These are phyloP conservation scores for Hydrochoerus hydrochaeris DNA, from an alignment of 2,113 vertebrate species.

Conservation along the genomic window DNA sequence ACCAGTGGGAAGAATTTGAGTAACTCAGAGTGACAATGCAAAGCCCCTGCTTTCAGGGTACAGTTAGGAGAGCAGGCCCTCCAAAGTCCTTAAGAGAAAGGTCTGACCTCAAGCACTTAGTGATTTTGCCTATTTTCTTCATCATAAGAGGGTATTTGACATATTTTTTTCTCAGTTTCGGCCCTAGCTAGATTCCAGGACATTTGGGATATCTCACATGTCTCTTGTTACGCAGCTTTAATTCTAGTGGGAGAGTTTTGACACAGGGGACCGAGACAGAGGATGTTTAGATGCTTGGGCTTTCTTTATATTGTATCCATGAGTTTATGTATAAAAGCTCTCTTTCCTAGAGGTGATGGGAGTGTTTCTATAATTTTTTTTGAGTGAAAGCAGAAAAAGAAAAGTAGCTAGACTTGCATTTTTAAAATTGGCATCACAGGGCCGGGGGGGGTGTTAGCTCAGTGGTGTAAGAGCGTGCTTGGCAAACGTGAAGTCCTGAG, in stretches of 20 bases:
- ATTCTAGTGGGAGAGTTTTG: neutral
- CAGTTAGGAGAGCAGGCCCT: neutral
- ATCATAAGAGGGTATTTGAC: neutral
- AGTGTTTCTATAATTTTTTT: slow-evolving; percentile 8
- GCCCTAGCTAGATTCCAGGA: neutral
- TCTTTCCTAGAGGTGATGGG: neutral
- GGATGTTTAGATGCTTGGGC: neutral
- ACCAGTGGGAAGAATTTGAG: neutral
- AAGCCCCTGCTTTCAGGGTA: neutral
- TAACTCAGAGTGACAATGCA: neutral
- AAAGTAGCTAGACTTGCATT: neutral
- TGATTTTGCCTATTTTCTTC: neutral
- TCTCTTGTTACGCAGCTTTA: neutral
- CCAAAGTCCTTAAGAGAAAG: neutral
- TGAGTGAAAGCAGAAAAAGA: slow-evolving; percentile 4
- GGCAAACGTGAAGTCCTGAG: no score
- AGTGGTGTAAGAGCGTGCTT: no score
- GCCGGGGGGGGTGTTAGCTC: no score
- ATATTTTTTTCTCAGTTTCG: neutral
- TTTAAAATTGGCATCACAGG: neutral
- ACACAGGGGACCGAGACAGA: neutral
- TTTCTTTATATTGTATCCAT: neutral
- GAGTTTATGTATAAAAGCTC: neutral
- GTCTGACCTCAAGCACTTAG: neutral
- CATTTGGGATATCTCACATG: neutral